Base-by-base conservation (phyloP, 2,797 vertebrate genomes). In the Peromyscus nudipes region DNA sequence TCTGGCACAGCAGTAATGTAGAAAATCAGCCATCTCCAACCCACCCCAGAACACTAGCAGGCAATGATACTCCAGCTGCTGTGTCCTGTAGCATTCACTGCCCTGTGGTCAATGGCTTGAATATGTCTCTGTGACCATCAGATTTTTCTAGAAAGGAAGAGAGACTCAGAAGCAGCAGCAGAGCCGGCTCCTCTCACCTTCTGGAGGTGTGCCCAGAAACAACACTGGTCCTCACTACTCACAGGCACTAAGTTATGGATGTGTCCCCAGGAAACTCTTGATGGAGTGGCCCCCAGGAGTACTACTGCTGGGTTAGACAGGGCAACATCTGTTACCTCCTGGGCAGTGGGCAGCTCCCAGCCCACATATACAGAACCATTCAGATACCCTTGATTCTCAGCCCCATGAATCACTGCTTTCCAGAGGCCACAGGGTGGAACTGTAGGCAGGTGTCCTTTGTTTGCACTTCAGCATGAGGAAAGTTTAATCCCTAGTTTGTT, bases 51-150 rank as follows among this genome's bases (percentile, higher is more conserved):
- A 25, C 62, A 60, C 23, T 0, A 31, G 69, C 23, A 67, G 77
- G 76, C 21, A 40, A 17, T 13, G 86, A 69, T 55, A 76, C 60
- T 40, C 62, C 49, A 43, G 73, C 65, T 90, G 95, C 97, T 97
- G 76, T 40, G 5, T 95, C 52, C 92, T 76, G 81, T 55, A 73
- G 0, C 17, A 80, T 57, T 65, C 75, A 75, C 89, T 83, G 84
- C 95, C 96, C 88, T 82, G 69, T 23, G 37, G 46, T 60, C n/a
- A 9, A 25, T 1, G 19, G 3, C 21, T 40, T 65, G 14, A 94
- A 67, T 93, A 67, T 83, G 64, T 25, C 96, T 96, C 62, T 60
- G 6, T 1, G 16, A 4, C 0, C 69, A 0, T 71, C 73, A 92
- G 40, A 46, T 27, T 40, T 80, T 69, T 79, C 80, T 67, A 91